A percentile compares a stretch with the other conserved stretches of the same genome.
Conservation (phyloP, 2,888 invertebrate genomes). For the Meganola albula region DNA sequence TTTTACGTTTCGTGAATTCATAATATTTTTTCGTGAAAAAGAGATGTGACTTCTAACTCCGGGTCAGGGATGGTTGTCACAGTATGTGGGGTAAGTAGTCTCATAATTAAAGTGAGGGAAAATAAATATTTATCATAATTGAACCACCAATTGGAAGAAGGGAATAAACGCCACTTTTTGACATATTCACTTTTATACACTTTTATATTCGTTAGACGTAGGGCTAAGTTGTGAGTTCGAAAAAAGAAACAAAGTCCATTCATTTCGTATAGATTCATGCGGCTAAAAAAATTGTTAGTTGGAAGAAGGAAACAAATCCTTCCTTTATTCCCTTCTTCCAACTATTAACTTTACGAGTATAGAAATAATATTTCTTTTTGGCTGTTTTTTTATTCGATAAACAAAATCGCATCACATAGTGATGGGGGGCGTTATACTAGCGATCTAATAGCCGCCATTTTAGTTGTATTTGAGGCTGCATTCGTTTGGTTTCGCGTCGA, state of each 20-base stretch:
- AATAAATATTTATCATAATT: not conserved
- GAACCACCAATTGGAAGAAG: too few species aligned
- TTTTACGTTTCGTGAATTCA: not conserved
- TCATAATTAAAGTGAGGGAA: constrained; percentile 4
- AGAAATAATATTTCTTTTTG: not conserved
- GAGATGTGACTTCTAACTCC: constrained; percentile 12
- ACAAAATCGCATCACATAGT: constrained; percentile 1
- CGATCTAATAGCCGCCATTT: constrained; percentile 1
- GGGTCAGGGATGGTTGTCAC: constrained; percentile 15
- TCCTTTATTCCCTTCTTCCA: not conserved
- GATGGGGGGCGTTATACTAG: constrained; percentile 1
- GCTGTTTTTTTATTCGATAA: not conserved
- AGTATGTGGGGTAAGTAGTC: constrained; percentile 7
- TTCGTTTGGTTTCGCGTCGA: not conserved
- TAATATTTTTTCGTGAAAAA: constrained; percentile 3
- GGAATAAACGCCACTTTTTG: too few species aligned
- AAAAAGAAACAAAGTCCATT: too few species aligned
- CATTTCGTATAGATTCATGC: not conserved
- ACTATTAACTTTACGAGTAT: not conserved
- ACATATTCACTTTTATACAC: too few species aligned
- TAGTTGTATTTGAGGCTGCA: constrained; percentile 1
- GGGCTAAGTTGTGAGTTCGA: too few species aligned
- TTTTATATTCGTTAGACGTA: too few species aligned
- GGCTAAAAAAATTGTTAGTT: not conserved
- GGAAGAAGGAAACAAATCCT: not conserved